A percentile compares a stretch with the other conserved stretches of the same genome.
Evolutionary conservation across 1,140 invertebrate species (phyloP).

Genomic region (Diuraphis noxia): DNA sequence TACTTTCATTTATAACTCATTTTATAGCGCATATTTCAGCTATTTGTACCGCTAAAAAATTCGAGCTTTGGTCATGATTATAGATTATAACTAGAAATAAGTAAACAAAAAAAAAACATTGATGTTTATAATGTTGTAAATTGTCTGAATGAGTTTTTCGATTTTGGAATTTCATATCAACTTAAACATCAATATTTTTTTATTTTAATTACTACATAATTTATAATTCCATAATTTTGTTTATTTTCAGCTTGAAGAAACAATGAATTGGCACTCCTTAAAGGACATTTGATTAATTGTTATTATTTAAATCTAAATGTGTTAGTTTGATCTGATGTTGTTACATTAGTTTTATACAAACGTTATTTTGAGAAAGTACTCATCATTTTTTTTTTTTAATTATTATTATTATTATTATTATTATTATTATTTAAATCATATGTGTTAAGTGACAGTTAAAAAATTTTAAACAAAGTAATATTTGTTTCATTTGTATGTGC

Average conservation of each 20-base stretch:
- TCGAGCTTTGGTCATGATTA: no score
- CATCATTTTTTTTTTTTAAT: background rate
- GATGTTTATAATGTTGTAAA: no score
- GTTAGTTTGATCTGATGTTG: slow-evolving; percentile 19
- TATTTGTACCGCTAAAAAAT: no score
- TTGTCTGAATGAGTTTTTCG: no score
- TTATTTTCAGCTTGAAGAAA: slow-evolving; percentile 32
- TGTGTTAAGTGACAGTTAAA: background rate
- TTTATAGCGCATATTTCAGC: no score
- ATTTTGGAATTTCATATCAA: no score
- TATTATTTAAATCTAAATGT: background rate
- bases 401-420: background rate
- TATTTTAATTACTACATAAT: background rate
- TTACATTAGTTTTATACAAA: slow-evolving; percentile 11
- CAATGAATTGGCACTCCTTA: background rate
- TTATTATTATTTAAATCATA: background rate
- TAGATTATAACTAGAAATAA: no score
- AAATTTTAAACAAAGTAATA: background rate
- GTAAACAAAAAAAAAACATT: no score
- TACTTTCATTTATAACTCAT: no score
- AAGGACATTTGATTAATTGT: background rate
- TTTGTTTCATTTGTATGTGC: background rate
- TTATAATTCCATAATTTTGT: background rate
- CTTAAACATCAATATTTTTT: no score
- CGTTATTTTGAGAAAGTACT: background rate